Conservation (phyloP, 2,888 invertebrate species). For the Ennomos erosarius region DNA sequence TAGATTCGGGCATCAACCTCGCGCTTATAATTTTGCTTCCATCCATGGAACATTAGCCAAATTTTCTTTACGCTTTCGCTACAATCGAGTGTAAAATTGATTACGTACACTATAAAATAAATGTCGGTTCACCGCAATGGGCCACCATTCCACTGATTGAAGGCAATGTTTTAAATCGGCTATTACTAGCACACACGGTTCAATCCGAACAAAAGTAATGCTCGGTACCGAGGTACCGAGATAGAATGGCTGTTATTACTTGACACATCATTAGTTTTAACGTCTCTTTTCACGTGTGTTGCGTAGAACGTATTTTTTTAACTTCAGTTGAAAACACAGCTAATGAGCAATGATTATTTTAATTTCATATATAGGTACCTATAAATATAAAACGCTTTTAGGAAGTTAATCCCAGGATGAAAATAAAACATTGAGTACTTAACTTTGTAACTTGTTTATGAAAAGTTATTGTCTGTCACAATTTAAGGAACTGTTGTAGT, state of each 20-base stretch:
- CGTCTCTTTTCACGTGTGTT: constrained; percentile 25
- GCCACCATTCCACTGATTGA: constrained; percentile 53
- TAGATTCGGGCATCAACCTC: constrained; percentile 17
- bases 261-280: constrained; percentile 49
- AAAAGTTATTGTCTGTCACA: not conserved
- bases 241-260: constrained; percentile 52
- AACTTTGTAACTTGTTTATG: not conserved
- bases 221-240: constrained; percentile 44
- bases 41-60: constrained; percentile 51
- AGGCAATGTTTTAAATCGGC: constrained; percentile 58
- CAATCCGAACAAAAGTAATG: constrained; percentile 52
- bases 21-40: constrained; percentile 25
- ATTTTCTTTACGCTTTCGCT: constrained; percentile 64
- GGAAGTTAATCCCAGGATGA: constrained; percentile 1
- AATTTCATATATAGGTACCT: no score
- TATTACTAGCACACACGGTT: constrained; percentile 48
- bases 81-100: constrained; percentile 63
- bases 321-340: constrained; percentile 8
- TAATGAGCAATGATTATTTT: not conserved
- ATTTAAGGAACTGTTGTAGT: constrained; percentile 2
- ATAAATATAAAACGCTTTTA: not conserved
- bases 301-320: constrained; percentile 45
- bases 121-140: constrained; percentile 54
- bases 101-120: constrained; percentile 57
- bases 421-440: not conserved